Conservation (phyloP, 2,888 invertebrate species). For the Aporophyla nigra region DNA sequence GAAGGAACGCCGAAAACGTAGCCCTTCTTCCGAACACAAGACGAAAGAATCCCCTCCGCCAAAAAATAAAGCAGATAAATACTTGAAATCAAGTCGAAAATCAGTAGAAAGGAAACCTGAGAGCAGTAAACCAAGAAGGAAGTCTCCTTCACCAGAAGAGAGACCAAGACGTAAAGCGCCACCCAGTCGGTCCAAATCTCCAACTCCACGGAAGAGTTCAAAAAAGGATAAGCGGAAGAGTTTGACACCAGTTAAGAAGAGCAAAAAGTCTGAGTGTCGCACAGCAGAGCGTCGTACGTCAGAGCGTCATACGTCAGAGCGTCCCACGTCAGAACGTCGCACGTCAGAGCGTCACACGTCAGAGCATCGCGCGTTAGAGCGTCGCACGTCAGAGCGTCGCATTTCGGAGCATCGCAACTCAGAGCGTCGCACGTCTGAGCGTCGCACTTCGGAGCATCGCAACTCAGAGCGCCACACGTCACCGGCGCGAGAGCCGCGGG, state of each 20-base stretch:
- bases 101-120: slow-evolving; percentile 73
- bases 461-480: slow-evolving; percentile 70
- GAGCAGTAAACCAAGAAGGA: slow-evolving; percentile 71
- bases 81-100: slow-evolving; percentile 71
- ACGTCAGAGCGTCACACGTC: slow-evolving; percentile 70
- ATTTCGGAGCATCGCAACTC: slow-evolving; percentile 70
- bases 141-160: slow-evolving; percentile 75
- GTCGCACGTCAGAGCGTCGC: slow-evolving; percentile 70
- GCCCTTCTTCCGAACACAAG: slow-evolving; percentile 75
- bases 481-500: slow-evolving; percentile 62
- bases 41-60: slow-evolving; percentile 73
- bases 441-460: slow-evolving; percentile 71
- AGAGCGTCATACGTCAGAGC: slow-evolving; percentile 72
- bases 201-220: slow-evolving; percentile 72
- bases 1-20: slow-evolving; percentile 73
- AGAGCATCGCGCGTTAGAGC: slow-evolving; percentile 17
- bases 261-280: slow-evolving; percentile 74
- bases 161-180: slow-evolving; percentile 63
- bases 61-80: slow-evolving; percentile 76
- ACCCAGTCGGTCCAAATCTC: slow-evolving; percentile 78
- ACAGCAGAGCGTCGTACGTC: slow-evolving; percentile 70
- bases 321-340: slow-evolving; percentile 70
- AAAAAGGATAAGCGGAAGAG: slow-evolving; percentile 77
- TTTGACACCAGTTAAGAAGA: slow-evolving; percentile 73
- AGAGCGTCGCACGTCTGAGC: slow-evolving; percentile 72